Evolutionary conservation across 1,140 invertebrate species (phyloP), one percentile per base, ranked within the genome.

Genomic region (Drosophila lacertosa): DNA sequence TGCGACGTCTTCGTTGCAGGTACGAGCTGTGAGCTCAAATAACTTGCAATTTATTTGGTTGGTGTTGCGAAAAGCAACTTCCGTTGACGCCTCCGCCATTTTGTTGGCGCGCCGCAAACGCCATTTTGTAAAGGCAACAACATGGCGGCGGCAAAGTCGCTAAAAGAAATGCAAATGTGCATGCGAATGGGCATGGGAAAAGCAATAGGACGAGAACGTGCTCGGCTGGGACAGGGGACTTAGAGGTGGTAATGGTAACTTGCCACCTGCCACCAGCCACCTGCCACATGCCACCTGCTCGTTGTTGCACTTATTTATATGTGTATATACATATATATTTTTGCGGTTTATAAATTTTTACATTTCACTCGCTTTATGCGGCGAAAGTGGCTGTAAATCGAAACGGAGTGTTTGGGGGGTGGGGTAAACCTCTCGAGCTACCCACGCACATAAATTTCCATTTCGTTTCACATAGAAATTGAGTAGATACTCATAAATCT

Each of bases 51-150:
- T 88, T 88, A 82, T 89, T 82, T 89, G 62, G 64, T 74, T n/a
- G n/a, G 75, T 76, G 77, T 67, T 77, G 74, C 65, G 83, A 88
- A 86, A 81, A 82, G 82, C 83, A 89, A 88, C 82, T 88, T 88
- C 82, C 82, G 82, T 82, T 82, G 83, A 82, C 83, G 82, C 82
- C 83, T 86, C 66, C 82, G 83, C 82, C 82, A 86, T 86, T 86
- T 86, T 86, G 82, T 67, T 82, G 83, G 82, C 53, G 62, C 69
- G 74, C 77, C 82, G 66, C 82, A 82, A 88, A 71, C 83, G 83
- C 82, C 82, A 86, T 86, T 86, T 86, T 78, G 83, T 70, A 82
- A 59, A 47, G 57, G 74, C 77, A 86, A 74, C 79, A 78, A 73
- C 81, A 86, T 76, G 76, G 72, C 77, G 72, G 39, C 63, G 65